Evolutionary conservation across 2,888 invertebrate species (phyloP).

Genomic region (Xestia c-nigrum): DNA sequence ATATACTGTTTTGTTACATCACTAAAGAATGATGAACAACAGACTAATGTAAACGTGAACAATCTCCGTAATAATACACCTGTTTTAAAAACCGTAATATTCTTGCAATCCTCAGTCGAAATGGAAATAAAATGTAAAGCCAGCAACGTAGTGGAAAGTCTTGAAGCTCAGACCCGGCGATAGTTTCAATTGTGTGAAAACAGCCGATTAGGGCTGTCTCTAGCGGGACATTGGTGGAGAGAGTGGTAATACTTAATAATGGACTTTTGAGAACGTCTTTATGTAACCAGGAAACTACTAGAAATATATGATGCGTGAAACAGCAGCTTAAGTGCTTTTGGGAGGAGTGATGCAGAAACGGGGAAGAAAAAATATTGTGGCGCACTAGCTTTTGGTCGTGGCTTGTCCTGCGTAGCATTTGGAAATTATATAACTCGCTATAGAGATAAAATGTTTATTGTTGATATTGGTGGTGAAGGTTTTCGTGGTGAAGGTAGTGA

Average conservation of each 20-base stretch:
- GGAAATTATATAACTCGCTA: background rate
- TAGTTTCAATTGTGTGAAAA: slow-evolving; percentile 65
- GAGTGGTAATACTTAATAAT: slow-evolving; percentile 62
- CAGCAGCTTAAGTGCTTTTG: slow-evolving; percentile 2
- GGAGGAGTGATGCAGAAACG: background rate
- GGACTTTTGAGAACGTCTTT: slow-evolving; percentile 39
- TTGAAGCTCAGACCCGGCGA: slow-evolving; percentile 30
- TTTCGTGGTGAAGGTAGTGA: no score
- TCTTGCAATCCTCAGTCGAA: slow-evolving; percentile 11
- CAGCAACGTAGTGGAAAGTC: slow-evolving; percentile 33
- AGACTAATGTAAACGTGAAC: slow-evolving; percentile 4
- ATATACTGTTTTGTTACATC: background rate
- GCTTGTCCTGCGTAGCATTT: background rate
- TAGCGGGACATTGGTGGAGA: slow-evolving; percentile 39
- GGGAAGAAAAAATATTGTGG: background rate
- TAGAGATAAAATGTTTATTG: background rate
- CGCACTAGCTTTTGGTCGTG: background rate
- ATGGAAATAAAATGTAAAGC: slow-evolving; percentile 59
- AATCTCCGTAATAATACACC: slow-evolving; percentile 4
- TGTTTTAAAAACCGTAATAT: slow-evolving; percentile 32
- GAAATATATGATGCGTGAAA: slow-evolving; percentile 4
- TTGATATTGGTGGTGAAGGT: no score
- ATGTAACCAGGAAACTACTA: slow-evolving; percentile 10
- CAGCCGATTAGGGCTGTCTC: slow-evolving; percentile 59
- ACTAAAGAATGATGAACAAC: background rate